Conservation (phyloP, 2,113 vertebrate species). For the Ornithorhynchus anatinus region DNA sequence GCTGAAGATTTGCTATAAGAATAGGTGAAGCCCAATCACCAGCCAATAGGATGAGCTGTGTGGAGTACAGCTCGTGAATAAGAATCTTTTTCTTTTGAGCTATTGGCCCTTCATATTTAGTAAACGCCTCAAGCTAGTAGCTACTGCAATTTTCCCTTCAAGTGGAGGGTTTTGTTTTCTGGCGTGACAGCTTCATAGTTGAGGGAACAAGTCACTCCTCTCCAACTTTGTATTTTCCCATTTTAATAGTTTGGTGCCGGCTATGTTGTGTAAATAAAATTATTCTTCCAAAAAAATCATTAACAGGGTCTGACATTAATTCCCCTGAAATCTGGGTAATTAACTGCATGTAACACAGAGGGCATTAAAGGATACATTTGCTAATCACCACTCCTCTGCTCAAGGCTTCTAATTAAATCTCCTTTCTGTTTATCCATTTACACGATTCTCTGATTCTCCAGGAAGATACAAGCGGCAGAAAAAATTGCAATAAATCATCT, state of each 20-base stretch:
- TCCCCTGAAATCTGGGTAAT: slow-evolving; percentile 47
- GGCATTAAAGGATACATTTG: slow-evolving; percentile 12
- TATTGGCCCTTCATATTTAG: too few species aligned
- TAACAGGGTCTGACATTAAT: slow-evolving; percentile 39
- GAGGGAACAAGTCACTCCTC: neutral
- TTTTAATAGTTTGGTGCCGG: slow-evolving; percentile 9
- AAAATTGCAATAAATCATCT: neutral
- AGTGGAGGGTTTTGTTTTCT: neutral
- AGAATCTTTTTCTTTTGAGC: too few species aligned
- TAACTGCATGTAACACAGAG: slow-evolving; percentile 25
- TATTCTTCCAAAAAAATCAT: slow-evolving; percentile 43
- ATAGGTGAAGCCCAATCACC: too few species aligned
- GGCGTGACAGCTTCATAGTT: neutral
- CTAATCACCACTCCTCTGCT: slow-evolving; percentile 37
- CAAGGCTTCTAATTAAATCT: slow-evolving; percentile 49
- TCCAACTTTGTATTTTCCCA: neutral
- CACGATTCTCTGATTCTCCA: neutral
- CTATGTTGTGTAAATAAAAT: slow-evolving; percentile 42
- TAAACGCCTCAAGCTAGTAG: neutral
- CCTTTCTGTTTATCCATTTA: slow-evolving; percentile 46
- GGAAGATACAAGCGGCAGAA: neutral
- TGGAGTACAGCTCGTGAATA: too few species aligned
- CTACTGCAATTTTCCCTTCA: neutral
- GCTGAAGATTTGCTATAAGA: too few species aligned
- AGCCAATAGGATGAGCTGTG: too few species aligned